These are phyloP conservation scores for Papilio xuthus DNA, from an alignment of 1,140 invertebrate genomes.

Conservation along the genomic window DNA sequence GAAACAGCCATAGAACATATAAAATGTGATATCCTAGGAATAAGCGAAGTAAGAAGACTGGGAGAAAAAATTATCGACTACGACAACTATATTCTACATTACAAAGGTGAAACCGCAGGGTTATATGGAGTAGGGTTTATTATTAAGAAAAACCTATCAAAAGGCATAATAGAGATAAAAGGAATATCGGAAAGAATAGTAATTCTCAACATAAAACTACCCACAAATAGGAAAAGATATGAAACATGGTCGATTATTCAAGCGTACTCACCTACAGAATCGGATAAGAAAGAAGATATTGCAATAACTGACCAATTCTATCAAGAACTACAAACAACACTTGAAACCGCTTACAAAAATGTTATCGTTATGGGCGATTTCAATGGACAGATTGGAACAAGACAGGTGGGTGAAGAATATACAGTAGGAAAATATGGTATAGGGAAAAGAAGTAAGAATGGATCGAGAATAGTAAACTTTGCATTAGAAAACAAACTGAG, in stretches of 20 bases:
- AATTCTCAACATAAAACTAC: slow-evolving; percentile 44
- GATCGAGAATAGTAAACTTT: slow-evolving; percentile 37
- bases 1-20: slow-evolving; percentile 44
- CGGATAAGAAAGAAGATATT: slow-evolving; percentile 37
- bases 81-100: slow-evolving; percentile 40
- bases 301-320: slow-evolving; percentile 39
- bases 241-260: slow-evolving; percentile 40
- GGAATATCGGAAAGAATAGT: slow-evolving; percentile 46
- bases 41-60: slow-evolving; percentile 47
- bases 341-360: slow-evolving; percentile 36
- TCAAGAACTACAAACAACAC: slow-evolving; percentile 34
- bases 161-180: slow-evolving; percentile 36
- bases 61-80: slow-evolving; percentile 45
- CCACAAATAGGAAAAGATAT: slow-evolving; percentile 1
- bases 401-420: slow-evolving; percentile 25
- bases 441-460: slow-evolving; percentile 38
- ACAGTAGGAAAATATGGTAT: slow-evolving; percentile 38
- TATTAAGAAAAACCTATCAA: slow-evolving; percentile 42
- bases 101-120: slow-evolving; percentile 43
- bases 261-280: slow-evolving; percentile 39
- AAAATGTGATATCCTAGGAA: slow-evolving; percentile 50
- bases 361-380: slow-evolving; percentile 44
- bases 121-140: slow-evolving; percentile 47
- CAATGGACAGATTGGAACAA: slow-evolving; percentile 39
- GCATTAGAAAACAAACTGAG: slow-evolving; percentile 40